Conservation (phyloP, 2,113 vertebrate genomes). For the Lophius piscatorius region DNA sequence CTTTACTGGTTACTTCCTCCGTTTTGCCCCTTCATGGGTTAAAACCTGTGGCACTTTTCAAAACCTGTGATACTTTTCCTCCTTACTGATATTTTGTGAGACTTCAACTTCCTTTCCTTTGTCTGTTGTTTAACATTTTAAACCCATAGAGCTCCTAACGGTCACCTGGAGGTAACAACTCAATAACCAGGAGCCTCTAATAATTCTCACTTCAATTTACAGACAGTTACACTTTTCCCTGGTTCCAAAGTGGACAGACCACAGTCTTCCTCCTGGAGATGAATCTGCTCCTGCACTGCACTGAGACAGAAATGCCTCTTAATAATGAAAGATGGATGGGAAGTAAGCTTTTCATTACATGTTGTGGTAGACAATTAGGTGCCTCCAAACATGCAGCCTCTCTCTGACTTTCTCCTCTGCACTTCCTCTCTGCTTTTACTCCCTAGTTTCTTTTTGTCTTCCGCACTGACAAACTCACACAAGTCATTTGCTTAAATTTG, state of each 20-base stretch:
- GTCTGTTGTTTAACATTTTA: too few relatives aligned
- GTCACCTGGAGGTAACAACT: too few relatives aligned
- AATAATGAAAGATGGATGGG: conserved; percentile 84
- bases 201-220: conserved; percentile 3
- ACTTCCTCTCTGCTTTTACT: conserved; percentile 1
- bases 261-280: conserved; percentile 36
- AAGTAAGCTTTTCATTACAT: conserved; percentile 83
- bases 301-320: conserved; percentile 77
- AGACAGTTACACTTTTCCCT: conserved; percentile 8
- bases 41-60: too few relatives aligned
- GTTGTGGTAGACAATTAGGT: conserved; percentile 83
- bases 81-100: too few relatives aligned
- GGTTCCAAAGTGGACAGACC: conserved; percentile 33
- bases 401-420: conserved; percentile 39
- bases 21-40: too few relatives aligned
- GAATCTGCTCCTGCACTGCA: conserved; percentile 54
- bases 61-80: too few relatives aligned
- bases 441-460: conserved; percentile 7
- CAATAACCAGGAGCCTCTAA: neutral
- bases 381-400: conserved; percentile 65
- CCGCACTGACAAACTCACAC: conserved; percentile 24
- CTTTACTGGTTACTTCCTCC: too few relatives aligned
- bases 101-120: too few relatives aligned
- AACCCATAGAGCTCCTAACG: too few relatives aligned
- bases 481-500: conserved; percentile 41